Conservation (phyloP, 2,113 vertebrate species). For the Carassius carassius region DNA sequence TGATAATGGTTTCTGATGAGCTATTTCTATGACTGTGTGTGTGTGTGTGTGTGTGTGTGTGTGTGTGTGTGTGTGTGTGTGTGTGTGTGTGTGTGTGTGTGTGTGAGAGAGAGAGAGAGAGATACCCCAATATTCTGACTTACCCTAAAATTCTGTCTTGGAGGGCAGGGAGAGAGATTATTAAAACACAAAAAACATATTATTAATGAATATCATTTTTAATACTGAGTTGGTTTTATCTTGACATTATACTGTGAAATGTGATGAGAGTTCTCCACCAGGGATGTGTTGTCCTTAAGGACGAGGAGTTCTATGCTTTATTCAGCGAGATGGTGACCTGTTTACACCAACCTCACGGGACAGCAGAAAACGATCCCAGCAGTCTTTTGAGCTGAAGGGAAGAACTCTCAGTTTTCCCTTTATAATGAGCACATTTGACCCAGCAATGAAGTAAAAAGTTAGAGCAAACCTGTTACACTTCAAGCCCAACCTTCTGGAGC, state of each 20-base stretch:
- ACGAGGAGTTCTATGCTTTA: background rate
- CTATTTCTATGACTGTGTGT: slow-evolving; percentile 13
- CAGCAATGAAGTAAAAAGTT: background rate
- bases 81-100: slow-evolving; percentile 11
- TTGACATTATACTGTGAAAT: background rate
- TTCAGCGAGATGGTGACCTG: background rate
- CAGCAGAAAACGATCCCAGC: background rate
- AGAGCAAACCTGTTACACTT: background rate
- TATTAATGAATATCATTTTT: background rate
- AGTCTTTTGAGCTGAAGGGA: slow-evolving; percentile 12
- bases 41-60: background rate
- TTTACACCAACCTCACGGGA: slow-evolving; percentile 11
- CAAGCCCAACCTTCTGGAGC: background rate
- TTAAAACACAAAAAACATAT: background rate
- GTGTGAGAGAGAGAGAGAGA: background rate
- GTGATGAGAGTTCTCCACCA: background rate
- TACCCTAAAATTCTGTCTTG: too few species aligned
- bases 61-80: background rate
- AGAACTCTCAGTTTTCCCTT: background rate
- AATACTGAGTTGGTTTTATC: background rate
- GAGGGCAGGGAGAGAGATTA: background rate
- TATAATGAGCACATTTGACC: background rate
- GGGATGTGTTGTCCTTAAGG: background rate
- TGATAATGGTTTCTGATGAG: slow-evolving; percentile 53
- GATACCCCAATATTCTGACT: too few species aligned